These are phyloP conservation scores for Syngnathus acus DNA, from an alignment of 2,797 vertebrate genomes.

Conservation along the genomic window DNA sequence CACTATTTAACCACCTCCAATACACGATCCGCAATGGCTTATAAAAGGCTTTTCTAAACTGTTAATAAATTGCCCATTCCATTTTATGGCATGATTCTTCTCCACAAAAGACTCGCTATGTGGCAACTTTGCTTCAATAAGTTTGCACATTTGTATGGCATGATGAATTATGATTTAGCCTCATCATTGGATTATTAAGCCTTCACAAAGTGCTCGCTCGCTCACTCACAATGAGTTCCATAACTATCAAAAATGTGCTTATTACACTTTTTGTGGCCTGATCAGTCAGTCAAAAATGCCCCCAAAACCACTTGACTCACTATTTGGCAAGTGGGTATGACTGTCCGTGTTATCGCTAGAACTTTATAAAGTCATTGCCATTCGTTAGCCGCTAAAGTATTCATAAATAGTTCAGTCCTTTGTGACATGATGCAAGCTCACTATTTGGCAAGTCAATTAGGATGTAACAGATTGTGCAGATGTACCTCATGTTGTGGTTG, in stretches of 20 bases:
- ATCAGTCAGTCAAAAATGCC: background rate
- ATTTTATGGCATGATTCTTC: background rate
- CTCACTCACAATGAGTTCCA: too few species aligned
- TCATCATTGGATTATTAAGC: too few species aligned
- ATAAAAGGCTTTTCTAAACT: background rate
- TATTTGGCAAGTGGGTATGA: background rate
- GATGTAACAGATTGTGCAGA: constrained; percentile 30
- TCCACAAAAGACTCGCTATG: background rate
- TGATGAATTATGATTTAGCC: background rate
- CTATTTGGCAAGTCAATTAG: constrained; percentile 1
- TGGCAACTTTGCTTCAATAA: background rate
- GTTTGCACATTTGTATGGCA: background rate
- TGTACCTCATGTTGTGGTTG: constrained; percentile 35
- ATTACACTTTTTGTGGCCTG: too few species aligned
- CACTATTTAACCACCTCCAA: constrained; percentile 33
- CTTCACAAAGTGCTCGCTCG: too few species aligned
- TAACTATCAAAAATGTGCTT: too few species aligned
- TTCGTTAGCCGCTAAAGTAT: too few species aligned
- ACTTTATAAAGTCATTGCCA: too few species aligned
- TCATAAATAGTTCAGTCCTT: background rate
- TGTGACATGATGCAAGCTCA: background rate
- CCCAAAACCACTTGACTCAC: background rate
- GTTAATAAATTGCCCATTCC: background rate
- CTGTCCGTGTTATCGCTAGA: background rate
- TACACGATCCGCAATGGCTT: constrained; percentile 1